A percentile compares a stretch with the other conserved stretches of the same genome.
phyloP scores from a whole-genome alignment of 2,888 invertebrate species.

The Nephrocerus scutellatus region DNA sequence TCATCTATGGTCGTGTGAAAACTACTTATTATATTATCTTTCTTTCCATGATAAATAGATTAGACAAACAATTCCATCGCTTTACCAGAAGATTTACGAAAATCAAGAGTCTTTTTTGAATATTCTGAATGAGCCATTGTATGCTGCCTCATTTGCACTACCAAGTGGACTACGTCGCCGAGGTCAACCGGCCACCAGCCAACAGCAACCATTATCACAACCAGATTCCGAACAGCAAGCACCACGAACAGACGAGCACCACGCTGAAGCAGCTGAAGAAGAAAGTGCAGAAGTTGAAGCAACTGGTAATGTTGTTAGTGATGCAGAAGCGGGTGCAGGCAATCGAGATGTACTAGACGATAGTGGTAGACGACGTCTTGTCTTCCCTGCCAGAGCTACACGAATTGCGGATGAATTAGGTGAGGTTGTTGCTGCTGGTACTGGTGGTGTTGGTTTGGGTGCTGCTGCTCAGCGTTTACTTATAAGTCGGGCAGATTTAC shows the following conservation, averaged over 20 bases:
- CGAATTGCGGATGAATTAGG: too few relatives aligned
- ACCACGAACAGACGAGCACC: too few relatives aligned
- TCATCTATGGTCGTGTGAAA: too few relatives aligned
- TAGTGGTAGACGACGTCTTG: slow-evolving; percentile 30
- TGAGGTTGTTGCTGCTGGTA: slow-evolving; percentile 19
- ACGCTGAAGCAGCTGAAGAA: too few relatives aligned
- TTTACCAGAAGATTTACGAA: slow-evolving; percentile 85
- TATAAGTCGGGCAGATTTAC: too few relatives aligned
- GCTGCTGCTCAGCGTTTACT: slow-evolving; percentile 25
- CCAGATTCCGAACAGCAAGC: too few relatives aligned
- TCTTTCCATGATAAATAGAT: slow-evolving; percentile 55
- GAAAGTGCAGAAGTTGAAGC: slow-evolving; percentile 28
- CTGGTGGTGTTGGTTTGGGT: slow-evolving; percentile 12
- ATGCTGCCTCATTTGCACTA: slow-evolving; percentile 18
- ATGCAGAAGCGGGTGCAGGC: too few relatives aligned
- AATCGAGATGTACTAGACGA: slow-evolving; percentile 30
- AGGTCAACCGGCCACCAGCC: slow-evolving; percentile 31
- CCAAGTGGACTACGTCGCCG: slow-evolving; percentile 32
- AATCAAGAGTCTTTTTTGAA: slow-evolving; percentile 92
- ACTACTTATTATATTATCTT: too few relatives aligned
- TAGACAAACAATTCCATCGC: slow-evolving; percentile 90
- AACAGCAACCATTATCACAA: too few relatives aligned
- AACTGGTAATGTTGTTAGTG: slow-evolving; percentile 29
- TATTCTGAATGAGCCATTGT: slow-evolving; percentile 85
- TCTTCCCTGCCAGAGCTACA: neutral